These are phyloP conservation scores for Osmerus mordax DNA, from an alignment of 2,113 vertebrate genomes.

Conservation along the genomic window DNA sequence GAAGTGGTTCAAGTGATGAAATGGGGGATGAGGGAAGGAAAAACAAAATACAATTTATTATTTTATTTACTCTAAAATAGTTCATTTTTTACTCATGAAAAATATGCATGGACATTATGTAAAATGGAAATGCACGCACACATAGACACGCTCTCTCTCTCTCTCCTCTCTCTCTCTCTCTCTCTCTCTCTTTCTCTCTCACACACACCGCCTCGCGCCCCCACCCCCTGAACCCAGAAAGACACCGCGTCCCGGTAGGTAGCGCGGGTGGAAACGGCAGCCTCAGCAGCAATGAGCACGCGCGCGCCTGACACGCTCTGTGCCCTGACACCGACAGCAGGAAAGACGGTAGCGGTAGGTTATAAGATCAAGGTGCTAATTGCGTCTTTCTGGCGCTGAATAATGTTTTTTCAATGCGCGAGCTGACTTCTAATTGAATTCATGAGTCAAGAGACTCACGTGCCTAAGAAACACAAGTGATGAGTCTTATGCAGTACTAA, in stretches of 20 bases:
- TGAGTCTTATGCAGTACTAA: too few species aligned
- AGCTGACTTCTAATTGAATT: conserved; percentile 1
- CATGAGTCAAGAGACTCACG: conserved; percentile 3
- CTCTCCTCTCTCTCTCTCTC: too few species aligned
- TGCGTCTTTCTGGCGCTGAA: conserved; percentile 51
- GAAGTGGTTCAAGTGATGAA: conserved; percentile 9
- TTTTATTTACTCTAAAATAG: conserved; percentile 14
- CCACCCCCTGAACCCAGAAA: conserved; percentile 62
- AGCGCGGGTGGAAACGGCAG: conserved; percentile 53
- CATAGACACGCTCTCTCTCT: conserved; percentile 8
- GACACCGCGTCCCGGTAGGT: conserved; percentile 41
- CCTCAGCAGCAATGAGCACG: conserved; percentile 49
- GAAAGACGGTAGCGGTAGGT: conserved; percentile 33
- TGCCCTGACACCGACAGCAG: conserved; percentile 59
- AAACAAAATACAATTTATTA: conserved; percentile 32
- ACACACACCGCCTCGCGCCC: conserved; percentile 36
- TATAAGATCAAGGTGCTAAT: conserved; percentile 62
- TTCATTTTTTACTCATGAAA: background rate
- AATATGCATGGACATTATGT: background rate
- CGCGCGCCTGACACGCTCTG: conserved; percentile 61
- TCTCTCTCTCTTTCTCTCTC: too few species aligned
- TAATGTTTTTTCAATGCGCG: conserved; percentile 48
- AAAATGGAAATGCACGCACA: background rate
- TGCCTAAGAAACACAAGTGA: background rate
- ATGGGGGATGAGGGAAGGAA: conserved; percentile 20